Conservation (phyloP, 2,888 invertebrate species). For the Trissoscelio sp. region DNA sequence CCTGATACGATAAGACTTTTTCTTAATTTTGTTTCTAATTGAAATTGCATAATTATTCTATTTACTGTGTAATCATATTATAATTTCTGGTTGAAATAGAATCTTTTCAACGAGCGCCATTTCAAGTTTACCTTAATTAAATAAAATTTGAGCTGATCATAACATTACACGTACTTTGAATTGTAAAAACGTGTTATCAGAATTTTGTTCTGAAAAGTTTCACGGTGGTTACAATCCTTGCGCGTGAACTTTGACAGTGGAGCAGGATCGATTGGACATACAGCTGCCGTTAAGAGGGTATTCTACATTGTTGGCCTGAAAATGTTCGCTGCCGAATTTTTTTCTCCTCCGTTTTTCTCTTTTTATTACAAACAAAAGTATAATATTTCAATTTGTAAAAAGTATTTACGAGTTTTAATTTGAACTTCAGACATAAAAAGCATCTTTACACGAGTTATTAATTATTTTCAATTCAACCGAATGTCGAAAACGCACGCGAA, state of each 20-base stretch:
- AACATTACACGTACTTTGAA: slow-evolving; percentile 19
- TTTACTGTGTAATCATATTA: not conserved
- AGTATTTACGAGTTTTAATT: too few species aligned
- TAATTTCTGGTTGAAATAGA: not conserved
- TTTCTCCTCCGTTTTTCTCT: too few species aligned
- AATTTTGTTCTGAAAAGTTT: slow-evolving; percentile 44
- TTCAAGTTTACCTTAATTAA: not conserved
- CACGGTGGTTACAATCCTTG: slow-evolving; percentile 51
- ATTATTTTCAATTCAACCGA: not conserved
- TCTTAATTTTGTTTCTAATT: too few species aligned
- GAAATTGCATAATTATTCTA: not conserved
- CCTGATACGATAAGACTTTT: too few species aligned
- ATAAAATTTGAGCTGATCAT: not conserved
- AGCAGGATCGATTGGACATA: slow-evolving; percentile 51
- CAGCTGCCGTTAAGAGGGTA: slow-evolving; percentile 45
- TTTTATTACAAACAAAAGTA: too few species aligned
- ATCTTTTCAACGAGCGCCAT: not conserved
- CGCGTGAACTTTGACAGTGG: slow-evolving; percentile 55
- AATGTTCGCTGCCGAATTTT: slow-evolving; percentile 15
- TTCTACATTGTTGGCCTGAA: slow-evolving; percentile 53
- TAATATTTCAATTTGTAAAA: too few species aligned
- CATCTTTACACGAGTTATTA: not conserved
- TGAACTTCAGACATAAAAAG: too few species aligned
- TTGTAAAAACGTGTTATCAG: slow-evolving; percentile 58
- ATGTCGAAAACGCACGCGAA: not conserved